Evolutionary conservation across 1,140 invertebrate species (phyloP), one percentile per base, ranked within the genome.

Genomic region (Hyphantria cunea): DNA sequence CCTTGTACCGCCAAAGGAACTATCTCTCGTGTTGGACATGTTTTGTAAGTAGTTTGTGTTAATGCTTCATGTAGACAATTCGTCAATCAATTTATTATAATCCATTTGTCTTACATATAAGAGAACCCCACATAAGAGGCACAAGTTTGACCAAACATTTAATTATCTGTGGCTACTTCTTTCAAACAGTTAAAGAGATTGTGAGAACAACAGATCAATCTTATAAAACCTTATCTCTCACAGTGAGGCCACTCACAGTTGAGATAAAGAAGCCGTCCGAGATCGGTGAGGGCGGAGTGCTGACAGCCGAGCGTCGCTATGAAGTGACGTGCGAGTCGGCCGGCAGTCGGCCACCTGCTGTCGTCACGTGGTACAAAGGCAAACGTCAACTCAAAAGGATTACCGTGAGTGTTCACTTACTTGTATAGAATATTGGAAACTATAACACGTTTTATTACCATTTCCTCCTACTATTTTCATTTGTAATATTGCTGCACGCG

Each of bases 331-430:
- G 97, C 81, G 94, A 96, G 80, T 96, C 96, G 3, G 93, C 94
- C 8, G 97, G 97, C 47, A 96, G 96, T 7, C 92, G 96, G 59
- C 97, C 97, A 44, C 94, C 96, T 0, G 96, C 97, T 15, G 93
- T 95, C 74, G 95, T 98, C 75, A 95, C 96, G 0, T 98, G 96
- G 96, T 96, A 96, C 90, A 96, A 96, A 82, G 95, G 95, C 73
- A 95, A 95, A 82, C 92, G 95, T 69, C 94, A 95, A 77, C 93
- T 95, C 58, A 94, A 94, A 83, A 93, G 95, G 78, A 94, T 95
- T 54, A 95, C 94, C 91, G 95, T 96, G 84, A 92, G 86, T 76
- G 0, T n/a, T 31, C 10, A 0, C 5, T 34, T 13, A 25, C 37
- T 31, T n/a, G 17, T 52, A 44, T 44, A 44, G 41, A 42, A 6